Evolutionary conservation across 2,888 invertebrate genomes (phyloP).

Genomic region (Athalia cordata): DNA sequence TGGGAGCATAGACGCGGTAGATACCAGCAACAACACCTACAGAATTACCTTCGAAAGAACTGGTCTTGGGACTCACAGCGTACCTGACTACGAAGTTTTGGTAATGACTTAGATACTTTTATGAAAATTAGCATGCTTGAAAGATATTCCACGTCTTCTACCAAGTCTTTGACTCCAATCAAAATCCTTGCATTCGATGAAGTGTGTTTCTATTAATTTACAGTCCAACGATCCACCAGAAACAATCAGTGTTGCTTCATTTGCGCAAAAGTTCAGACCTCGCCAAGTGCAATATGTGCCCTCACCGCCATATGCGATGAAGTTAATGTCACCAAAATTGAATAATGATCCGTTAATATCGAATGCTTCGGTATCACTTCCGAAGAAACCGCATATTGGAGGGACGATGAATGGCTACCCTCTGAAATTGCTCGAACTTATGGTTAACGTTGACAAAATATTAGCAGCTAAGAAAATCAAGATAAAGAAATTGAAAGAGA

Average conservation of each 20-base stretch:
- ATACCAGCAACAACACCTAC: slow-evolving; percentile 95
- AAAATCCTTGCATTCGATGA: neutral
- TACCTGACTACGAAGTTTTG: slow-evolving; percentile 97
- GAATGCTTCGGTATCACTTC: slow-evolving; percentile 65
- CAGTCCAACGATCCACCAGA: slow-evolving; percentile 92
- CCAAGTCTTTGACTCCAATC: neutral
- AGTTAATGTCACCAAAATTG: slow-evolving; percentile 67
- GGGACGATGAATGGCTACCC: slow-evolving; percentile 88
- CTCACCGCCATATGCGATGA: slow-evolving; percentile 69
- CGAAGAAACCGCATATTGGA: slow-evolving; percentile 72
- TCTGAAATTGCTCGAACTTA: slow-evolving; percentile 87
- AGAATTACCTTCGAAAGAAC: slow-evolving; percentile 95
- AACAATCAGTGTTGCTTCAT: slow-evolving; percentile 89
- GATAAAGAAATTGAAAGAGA: slow-evolving; percentile 86
- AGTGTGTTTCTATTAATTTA: slow-evolving; percentile 50
- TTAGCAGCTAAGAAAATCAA: slow-evolving; percentile 88
- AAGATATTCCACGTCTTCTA: neutral
- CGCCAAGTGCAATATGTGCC: slow-evolving; percentile 77
- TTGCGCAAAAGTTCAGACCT: slow-evolving; percentile 87
- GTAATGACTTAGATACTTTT: slow-evolving; percentile 60
- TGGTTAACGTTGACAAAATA: slow-evolving; percentile 91
- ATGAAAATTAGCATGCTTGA: neutral
- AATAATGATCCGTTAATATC: slow-evolving; percentile 84
- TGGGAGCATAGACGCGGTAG: slow-evolving; percentile 95
- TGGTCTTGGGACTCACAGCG: slow-evolving; percentile 95